Base-by-base conservation (phyloP, 2,113 vertebrate species). In the Synodontis membranacea region DNA sequence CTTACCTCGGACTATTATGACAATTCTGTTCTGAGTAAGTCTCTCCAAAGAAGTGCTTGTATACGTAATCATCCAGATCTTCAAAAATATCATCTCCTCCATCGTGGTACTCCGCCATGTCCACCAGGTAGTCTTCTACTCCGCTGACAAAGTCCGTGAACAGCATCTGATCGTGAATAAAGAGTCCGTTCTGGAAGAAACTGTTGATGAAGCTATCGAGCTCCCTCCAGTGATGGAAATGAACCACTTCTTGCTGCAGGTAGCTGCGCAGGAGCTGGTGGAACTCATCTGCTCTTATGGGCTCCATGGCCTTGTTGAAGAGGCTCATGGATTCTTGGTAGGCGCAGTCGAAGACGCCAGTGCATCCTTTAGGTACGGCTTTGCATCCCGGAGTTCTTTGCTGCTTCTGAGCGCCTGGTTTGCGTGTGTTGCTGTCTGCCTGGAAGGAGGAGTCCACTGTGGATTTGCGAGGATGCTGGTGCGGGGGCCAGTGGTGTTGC, bases 211-310 rank as follows among this genome's bases (percentile, higher is more conserved):
- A 99, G 42, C 86, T 92, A 91, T 98, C 94, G 83, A 99, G 92
- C 91, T 99, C 97, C 88, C 95, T 94, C 98, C 98, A 99, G 89
- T 99, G 97, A 91, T 94, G 95, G 86, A 99, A 99, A 88, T 96
- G 93, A 76, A 93, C 92, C 44, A 97, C 96, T 87, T 97, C 96
- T 87, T 97, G 95, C 54, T 97, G 93, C 89, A 99, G 90, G 91
- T 97, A 99, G 89, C 94, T 96, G 82, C 92, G 94, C 68, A 99
- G 95, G 42, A 99, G 93, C 86, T 95, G 93, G 91, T 95, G 91
- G 90, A 99, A 99, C 80, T 99, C 97, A 44, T 97, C 97, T 0
- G 96, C 95, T 89, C 93, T 94, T 72, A 99, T 95, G 11, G 97
- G 97, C 88, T 96, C 96, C 0, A 93, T 93, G 8, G 94, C 95